phyloP scores from a whole-genome alignment of 1,140 invertebrate species.

The Glossosoma conforme region DNA sequence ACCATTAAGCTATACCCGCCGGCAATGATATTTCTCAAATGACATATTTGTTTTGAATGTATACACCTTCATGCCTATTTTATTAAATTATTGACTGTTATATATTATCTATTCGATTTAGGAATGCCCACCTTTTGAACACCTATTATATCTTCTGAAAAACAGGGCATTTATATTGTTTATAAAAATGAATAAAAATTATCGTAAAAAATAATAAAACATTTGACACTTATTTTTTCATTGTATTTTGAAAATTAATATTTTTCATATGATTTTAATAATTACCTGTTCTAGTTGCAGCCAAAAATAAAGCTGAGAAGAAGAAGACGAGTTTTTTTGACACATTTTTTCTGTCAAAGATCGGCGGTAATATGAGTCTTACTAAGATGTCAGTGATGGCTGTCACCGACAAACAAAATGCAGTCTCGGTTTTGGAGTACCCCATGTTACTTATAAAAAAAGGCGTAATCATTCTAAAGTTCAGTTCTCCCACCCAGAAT shows the following conservation, averaged over 20 bases:
- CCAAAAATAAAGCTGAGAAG: conserved; percentile 60
- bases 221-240: conserved; percentile 30
- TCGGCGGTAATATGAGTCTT: conserved; percentile 62
- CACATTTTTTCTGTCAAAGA: conserved; percentile 61
- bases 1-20: too few species aligned
- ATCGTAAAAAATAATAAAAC: too few species aligned
- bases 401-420: conserved; percentile 65
- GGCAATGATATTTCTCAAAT: too few species aligned
- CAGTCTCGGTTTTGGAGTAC: conserved; percentile 59
- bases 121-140: too few species aligned
- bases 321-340: conserved; percentile 66
- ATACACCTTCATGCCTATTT: too few species aligned
- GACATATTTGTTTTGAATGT: too few species aligned
- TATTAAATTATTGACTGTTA: too few species aligned
- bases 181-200: too few species aligned
- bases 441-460: conserved; percentile 65
- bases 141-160: too few species aligned
- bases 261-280: too few species aligned
- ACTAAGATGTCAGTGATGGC: conserved; percentile 68
- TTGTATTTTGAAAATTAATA: conserved; percentile 27
- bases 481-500: conserved; percentile 68
- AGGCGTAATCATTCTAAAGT: conserved; percentile 70
- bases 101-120: too few species aligned
- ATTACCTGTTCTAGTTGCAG: conserved; percentile 66
- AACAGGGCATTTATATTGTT: too few species aligned